Conservation (phyloP, 1,140 invertebrate species). For the Scaptomyza montana region DNA sequence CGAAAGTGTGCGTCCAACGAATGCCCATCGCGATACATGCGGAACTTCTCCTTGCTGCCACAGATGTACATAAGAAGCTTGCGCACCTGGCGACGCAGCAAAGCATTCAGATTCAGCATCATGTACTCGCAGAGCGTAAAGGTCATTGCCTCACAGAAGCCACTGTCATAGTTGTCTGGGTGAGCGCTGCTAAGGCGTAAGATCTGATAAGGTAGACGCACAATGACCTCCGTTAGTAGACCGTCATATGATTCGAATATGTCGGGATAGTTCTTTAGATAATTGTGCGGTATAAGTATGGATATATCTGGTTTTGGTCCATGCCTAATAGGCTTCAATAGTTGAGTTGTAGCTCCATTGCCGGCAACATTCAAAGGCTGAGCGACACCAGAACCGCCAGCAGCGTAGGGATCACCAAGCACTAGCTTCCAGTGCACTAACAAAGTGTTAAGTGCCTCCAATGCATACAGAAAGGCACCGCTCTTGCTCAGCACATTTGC, state of each 20-base stretch:
- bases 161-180: slow-evolving; percentile 86
- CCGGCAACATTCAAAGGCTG: slow-evolving; percentile 11
- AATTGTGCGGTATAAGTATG: slow-evolving; percentile 97
- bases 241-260: slow-evolving; percentile 97
- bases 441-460: slow-evolving; percentile 90
- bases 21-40: slow-evolving; percentile 96
- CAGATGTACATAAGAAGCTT: slow-evolving; percentile 97
- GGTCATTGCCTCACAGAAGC: slow-evolving; percentile 95
- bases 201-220: slow-evolving; percentile 97
- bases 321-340: slow-evolving; percentile 91
- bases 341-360: slow-evolving; percentile 34
- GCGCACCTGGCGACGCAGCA: slow-evolving; percentile 91
- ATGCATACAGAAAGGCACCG: slow-evolving; percentile 92
- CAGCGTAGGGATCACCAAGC: slow-evolving; percentile 83
- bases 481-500: slow-evolving; percentile 91
- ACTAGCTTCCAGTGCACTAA: slow-evolving; percentile 90
- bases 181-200: slow-evolving; percentile 87
- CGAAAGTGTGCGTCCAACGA: slow-evolving; percentile 92
- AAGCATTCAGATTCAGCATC: slow-evolving; percentile 94
- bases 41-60: slow-evolving; percentile 97
- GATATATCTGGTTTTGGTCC: slow-evolving; percentile 95
- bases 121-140: slow-evolving; percentile 95
- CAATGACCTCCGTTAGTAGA: slow-evolving; percentile 96
- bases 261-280: slow-evolving; percentile 96
- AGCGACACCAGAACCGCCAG: slow-evolving; percentile 35